phyloP scores from a whole-genome alignment of 2,888 invertebrate species.

The Calliopum simillimum region DNA sequence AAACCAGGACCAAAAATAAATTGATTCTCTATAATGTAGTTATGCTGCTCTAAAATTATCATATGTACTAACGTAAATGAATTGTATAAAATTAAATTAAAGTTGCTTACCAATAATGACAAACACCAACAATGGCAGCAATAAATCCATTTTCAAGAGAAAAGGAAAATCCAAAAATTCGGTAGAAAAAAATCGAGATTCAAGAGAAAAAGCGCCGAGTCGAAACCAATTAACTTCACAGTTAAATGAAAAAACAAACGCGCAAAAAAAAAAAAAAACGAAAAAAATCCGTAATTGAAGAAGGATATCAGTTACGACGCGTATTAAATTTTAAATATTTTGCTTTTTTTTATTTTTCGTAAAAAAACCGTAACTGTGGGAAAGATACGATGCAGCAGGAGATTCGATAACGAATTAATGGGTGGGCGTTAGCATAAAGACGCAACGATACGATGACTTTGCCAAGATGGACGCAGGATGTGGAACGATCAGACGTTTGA shows the following conservation, averaged over 20 bases:
- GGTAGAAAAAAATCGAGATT: no score
- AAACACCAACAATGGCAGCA: not conserved
- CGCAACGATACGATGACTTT: not conserved
- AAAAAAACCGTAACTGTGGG: not conserved
- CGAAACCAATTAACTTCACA: conserved; percentile 14
- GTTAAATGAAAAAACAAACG: not conserved
- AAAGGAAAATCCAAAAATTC: no score
- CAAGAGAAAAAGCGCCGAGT: not conserved
- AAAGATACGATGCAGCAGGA: not conserved
- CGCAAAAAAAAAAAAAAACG: not conserved
- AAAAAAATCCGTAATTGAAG: not conserved
- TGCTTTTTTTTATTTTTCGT: not conserved
- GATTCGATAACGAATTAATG: conserved; percentile 28
- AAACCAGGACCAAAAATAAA: no score
- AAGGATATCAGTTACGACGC: conserved; percentile 17
- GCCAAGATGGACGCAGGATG: not conserved
- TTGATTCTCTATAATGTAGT: no score
- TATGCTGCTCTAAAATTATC: no score
- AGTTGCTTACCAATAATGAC: not conserved
- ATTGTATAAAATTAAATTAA: not conserved
- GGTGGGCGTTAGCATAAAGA: not conserved
- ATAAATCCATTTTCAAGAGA: not conserved
- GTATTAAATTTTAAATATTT: not conserved
- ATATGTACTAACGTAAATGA: no score
- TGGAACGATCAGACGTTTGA: not conserved